Evolutionary conservation across 2,797 vertebrate species (phyloP).

Genomic region (Crenichthys baileyi): DNA sequence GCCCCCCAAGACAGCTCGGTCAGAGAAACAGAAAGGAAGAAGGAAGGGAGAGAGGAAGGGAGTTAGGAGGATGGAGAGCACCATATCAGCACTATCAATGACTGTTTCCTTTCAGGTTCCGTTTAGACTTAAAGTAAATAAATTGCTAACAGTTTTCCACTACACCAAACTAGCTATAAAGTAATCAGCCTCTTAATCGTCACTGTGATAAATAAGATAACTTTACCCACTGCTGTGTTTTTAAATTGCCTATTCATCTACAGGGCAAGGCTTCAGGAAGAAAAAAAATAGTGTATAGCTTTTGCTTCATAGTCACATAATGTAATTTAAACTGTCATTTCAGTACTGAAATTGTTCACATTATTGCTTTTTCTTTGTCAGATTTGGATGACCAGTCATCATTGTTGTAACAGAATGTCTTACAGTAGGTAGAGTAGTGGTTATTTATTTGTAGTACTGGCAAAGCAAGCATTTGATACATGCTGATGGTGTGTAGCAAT

Average conservation of each 20-base stretch:
- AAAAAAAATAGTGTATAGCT: constrained; percentile 18
- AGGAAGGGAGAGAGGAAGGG: not conserved
- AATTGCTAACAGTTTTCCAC: constrained; percentile 60
- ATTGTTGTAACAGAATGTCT: constrained; percentile 13
- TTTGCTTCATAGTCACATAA: constrained; percentile 54
- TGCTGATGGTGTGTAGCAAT: not conserved
- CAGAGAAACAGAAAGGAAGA: constrained; percentile 8
- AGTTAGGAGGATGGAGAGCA: constrained; percentile 13
- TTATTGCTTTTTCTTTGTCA: constrained; percentile 45
- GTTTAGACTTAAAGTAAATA: constrained; percentile 57
- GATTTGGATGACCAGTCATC: constrained; percentile 34
- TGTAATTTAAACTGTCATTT: constrained; percentile 52
- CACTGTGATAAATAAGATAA: constrained; percentile 73
- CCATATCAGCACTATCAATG: constrained; percentile 51
- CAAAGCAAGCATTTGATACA: constrained; percentile 7
- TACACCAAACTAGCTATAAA: constrained; percentile 54
- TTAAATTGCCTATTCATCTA: constrained; percentile 79
- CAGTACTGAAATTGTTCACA: constrained; percentile 29
- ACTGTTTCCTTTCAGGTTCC: constrained; percentile 48
- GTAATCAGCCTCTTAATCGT: constrained; percentile 73
- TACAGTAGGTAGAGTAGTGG: constrained; percentile 1
- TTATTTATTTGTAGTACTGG: constrained; percentile 20
- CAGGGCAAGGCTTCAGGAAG: constrained; percentile 46
- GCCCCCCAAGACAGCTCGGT: constrained; percentile 54
- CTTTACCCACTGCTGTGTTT: constrained; percentile 73